Percentiles rank a stretch among this genome's conserved stretches.
These are phyloP conservation scores for Crocallis elinguaria DNA, from an alignment of 2,888 invertebrate genomes.

Conservation along the genomic window DNA sequence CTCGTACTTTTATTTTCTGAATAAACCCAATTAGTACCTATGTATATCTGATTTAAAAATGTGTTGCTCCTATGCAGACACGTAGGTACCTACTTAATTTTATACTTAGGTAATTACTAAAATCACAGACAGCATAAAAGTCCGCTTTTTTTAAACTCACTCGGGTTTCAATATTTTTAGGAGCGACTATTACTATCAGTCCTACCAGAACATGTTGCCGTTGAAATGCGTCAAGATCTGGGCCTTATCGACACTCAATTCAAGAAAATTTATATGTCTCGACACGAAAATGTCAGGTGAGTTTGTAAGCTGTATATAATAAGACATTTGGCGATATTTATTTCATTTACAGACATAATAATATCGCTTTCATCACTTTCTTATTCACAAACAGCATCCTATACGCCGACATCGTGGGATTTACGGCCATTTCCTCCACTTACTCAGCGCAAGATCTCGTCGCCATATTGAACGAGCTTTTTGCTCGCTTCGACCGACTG, in stretches of 20 bases:
- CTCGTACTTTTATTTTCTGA: too few relatives aligned
- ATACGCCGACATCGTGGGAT: slow-evolving; percentile 99
- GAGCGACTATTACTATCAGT: slow-evolving; percentile 96
- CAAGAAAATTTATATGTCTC: slow-evolving; percentile 98
- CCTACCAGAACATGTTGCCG: slow-evolving; percentile 97
- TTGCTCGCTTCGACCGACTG: slow-evolving; percentile 97
- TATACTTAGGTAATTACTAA: too few relatives aligned
- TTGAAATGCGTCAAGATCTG: slow-evolving; percentile 97
- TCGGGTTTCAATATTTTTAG: slow-evolving; percentile 81
- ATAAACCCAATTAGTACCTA: too few relatives aligned
- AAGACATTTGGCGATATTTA: neutral
- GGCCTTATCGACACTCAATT: slow-evolving; percentile 97
- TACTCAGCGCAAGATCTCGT: slow-evolving; percentile 98
- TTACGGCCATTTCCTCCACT: slow-evolving; percentile 97
- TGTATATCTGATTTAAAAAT: too few relatives aligned
- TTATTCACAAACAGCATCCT: slow-evolving; percentile 88
- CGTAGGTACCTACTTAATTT: too few relatives aligned
- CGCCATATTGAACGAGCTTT: slow-evolving; percentile 97
- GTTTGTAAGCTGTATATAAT: slow-evolving; percentile 34
- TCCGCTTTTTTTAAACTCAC: too few relatives aligned
- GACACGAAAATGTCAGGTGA: slow-evolving; percentile 98
- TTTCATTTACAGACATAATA: neutral
- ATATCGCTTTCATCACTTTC: neutral
- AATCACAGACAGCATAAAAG: too few relatives aligned
- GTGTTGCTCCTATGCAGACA: too few relatives aligned